A percentile compares a stretch with the other conserved stretches of the same genome.
Conservation (phyloP, 2,113 vertebrate genomes). For the Oncorhynchus mykiss region DNA sequence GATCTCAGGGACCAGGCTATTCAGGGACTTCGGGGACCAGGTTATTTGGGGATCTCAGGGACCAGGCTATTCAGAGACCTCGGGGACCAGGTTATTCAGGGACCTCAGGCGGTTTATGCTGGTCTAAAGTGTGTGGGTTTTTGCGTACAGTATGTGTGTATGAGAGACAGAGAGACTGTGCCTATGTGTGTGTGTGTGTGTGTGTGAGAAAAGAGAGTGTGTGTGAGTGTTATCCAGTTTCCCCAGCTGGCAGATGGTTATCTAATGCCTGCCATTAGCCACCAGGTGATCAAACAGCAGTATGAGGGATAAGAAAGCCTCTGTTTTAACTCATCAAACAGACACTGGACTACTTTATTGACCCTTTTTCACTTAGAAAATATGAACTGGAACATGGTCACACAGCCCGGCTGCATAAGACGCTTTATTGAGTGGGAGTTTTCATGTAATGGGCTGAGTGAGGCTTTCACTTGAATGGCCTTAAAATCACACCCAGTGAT, state of each 20-base stretch:
- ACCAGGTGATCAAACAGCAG: slow-evolving; percentile 48
- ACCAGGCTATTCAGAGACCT: too few relatives aligned
- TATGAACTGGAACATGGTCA: slow-evolving; percentile 31
- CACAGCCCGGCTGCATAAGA: neutral
- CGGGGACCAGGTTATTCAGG: too few relatives aligned
- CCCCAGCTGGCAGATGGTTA: slow-evolving; percentile 56
- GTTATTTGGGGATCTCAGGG: too few relatives aligned
- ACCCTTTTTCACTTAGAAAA: slow-evolving; percentile 14
- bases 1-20: too few relatives aligned
- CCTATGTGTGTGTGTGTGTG: neutral
- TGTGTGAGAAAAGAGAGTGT: too few relatives aligned
- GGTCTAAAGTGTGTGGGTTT: slow-evolving; percentile 5
- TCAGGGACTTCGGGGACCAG: too few relatives aligned
- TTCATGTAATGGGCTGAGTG: neutral
- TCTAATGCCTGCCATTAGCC: slow-evolving; percentile 57
- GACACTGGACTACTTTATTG: slow-evolving; percentile 30
- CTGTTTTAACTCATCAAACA: slow-evolving; percentile 37
- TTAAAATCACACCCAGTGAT: neutral
- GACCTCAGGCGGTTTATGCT: too few relatives aligned
- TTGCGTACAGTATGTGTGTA: neutral
- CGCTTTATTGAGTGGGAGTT: too few relatives aligned
- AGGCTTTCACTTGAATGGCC: neutral
- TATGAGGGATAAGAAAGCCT: slow-evolving; percentile 29
- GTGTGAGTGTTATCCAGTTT: slow-evolving; percentile 31
- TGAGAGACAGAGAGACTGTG: too few relatives aligned